These are phyloP conservation scores for Nasonovia ribisnigri DNA, from an alignment of 2,888 invertebrate species.

Conservation along the genomic window DNA sequence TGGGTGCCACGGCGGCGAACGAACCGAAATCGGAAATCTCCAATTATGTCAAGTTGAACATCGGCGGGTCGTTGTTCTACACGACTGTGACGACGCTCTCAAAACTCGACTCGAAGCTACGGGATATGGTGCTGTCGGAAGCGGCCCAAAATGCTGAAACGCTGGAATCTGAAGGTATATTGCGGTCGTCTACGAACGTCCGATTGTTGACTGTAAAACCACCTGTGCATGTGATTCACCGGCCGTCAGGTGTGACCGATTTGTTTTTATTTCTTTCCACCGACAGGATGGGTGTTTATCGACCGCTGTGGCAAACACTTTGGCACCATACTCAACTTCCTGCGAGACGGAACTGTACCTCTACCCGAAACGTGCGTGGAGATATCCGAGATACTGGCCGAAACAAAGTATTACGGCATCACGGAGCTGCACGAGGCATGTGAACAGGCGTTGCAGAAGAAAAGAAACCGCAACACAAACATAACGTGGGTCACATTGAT, in stretches of 20 bases:
- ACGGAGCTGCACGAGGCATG: conserved; percentile 89
- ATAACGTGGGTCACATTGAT: conserved; percentile 95
- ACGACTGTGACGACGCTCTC: conserved; percentile 97
- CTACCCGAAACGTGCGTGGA: conserved; percentile 92
- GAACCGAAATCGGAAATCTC: conserved; percentile 86
- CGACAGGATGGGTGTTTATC: conserved; percentile 95
- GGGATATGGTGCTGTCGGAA: conserved; percentile 80
- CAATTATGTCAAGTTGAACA: conserved; percentile 97
- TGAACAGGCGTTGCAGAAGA: conserved; percentile 86
- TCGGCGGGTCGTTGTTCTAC: conserved; percentile 95
- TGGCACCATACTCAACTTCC: conserved; percentile 93
- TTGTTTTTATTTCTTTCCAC: neutral
- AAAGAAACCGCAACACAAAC: conserved; percentile 84
- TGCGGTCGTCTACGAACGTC: conserved; percentile 66
- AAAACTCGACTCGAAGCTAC: conserved; percentile 97
- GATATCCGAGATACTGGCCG: conserved; percentile 90
- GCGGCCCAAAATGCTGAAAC: conserved; percentile 77
- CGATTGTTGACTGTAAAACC: neutral
- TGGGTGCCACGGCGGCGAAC: conserved; percentile 70
- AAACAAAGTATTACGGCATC: conserved; percentile 97
- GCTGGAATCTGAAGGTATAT: conserved; percentile 93
- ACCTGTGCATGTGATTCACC: neutral
- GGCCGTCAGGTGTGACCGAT: neutral
- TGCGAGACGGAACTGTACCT: conserved; percentile 93
- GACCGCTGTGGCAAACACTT: conserved; percentile 98